Conservation (phyloP, 2,113 vertebrate genomes). For the Scomber japonicus region DNA sequence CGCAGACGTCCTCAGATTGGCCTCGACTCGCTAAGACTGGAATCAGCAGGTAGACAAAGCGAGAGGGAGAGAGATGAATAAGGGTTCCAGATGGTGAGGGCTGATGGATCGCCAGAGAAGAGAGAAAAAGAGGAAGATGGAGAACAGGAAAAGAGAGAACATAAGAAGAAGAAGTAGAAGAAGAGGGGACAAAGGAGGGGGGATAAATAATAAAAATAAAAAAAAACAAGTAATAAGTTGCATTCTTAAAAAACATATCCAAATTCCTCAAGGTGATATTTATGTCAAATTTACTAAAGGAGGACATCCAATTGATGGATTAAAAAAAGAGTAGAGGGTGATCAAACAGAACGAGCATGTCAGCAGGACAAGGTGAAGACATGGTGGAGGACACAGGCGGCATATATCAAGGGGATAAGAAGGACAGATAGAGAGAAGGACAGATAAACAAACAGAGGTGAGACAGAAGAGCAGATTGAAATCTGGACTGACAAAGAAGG, state of each 20-base stretch:
- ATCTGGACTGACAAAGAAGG: constrained; percentile 29
- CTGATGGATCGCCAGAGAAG: constrained; percentile 27
- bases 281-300: neutral
- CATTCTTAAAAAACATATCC: neutral
- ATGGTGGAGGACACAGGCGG: constrained; percentile 12
- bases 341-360: neutral
- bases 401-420: constrained; percentile 23
- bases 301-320: constrained; percentile 8
- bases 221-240: neutral
- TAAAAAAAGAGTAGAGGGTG: neutral
- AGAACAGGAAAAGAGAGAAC: constrained; percentile 22
- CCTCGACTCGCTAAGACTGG: constrained; percentile 61
- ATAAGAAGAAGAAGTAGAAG: neutral
- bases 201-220: neutral
- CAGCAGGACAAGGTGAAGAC: constrained; percentile 1
- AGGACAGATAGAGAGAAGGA: constrained; percentile 8
- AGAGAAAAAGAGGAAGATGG: neutral
- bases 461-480: constrained; percentile 52
- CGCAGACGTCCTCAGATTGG: constrained; percentile 69
- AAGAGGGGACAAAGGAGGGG: neutral
- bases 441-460: constrained; percentile 35
- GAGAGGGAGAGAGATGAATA: constrained; percentile 20
- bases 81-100: constrained; percentile 61
- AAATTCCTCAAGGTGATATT: neutral
- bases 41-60: constrained; percentile 75